Percentiles rank a stretch among this genome's conserved stretches.
Conservation (phyloP, 2,888 invertebrate species). For the Oscheius onirici region DNA sequence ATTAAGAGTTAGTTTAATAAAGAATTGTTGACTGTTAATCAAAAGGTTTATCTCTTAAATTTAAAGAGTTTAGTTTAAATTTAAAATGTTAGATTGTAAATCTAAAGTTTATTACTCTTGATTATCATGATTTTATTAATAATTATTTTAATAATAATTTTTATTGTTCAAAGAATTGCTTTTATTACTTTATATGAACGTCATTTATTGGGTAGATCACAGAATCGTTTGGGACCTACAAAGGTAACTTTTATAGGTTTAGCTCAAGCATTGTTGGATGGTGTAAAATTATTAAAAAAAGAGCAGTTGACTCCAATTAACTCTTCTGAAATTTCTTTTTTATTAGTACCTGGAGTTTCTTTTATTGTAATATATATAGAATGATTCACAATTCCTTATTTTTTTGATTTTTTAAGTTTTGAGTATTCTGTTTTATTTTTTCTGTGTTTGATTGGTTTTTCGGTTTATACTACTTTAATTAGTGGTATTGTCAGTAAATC, state of each 20-base stretch:
- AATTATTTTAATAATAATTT: constrained; percentile 51
- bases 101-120: constrained; percentile 56
- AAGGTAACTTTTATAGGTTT: constrained; percentile 60
- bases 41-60: constrained; percentile 53
- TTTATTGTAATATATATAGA: constrained; percentile 51
- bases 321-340: constrained; percentile 58
- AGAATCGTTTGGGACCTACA: constrained; percentile 62
- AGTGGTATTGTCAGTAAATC: constrained; percentile 57
- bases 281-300: constrained; percentile 60
- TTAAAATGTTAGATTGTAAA: constrained; percentile 61
- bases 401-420: constrained; percentile 59
- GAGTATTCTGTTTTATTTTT: constrained; percentile 54
- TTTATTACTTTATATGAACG: constrained; percentile 65
- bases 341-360: constrained; percentile 57
- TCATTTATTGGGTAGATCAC: constrained; percentile 54
- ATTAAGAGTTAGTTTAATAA: constrained; percentile 59
- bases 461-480: constrained; percentile 56
- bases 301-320: constrained; percentile 51
- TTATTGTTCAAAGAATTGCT: constrained; percentile 59
- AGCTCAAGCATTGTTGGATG: constrained; percentile 61
- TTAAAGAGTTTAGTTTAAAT: constrained; percentile 53
- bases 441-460: constrained; percentile 61
- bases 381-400: constrained; percentile 57
- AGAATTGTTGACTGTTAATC: constrained; percentile 61
- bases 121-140: constrained; percentile 46